Evolutionary conservation across 2,888 invertebrate genomes (phyloP).

Genomic region (Nephrotoma guestfalica): DNA sequence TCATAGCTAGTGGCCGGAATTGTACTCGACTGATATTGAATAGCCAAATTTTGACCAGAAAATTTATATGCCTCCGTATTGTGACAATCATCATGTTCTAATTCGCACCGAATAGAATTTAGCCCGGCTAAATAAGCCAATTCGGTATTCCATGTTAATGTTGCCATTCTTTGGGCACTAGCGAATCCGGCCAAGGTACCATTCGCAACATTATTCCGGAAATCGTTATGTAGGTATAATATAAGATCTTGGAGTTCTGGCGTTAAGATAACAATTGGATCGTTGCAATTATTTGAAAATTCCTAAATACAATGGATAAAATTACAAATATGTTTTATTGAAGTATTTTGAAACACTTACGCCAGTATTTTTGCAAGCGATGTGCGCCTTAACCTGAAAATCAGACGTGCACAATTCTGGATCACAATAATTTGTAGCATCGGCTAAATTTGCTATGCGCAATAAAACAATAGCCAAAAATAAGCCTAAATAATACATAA

Average conservation of each 20-base stretch:
- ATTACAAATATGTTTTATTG: neutral
- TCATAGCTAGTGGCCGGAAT: neutral
- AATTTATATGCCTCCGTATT: neutral
- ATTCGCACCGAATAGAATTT: neutral
- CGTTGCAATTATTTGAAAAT: neutral
- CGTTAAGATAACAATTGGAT: neutral
- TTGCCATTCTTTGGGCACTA: neutral
- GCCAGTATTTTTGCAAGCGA: neutral
- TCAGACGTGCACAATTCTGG: neutral
- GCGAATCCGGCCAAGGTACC: neutral
- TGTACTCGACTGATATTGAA: neutral
- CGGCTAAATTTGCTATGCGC: too few relatives aligned
- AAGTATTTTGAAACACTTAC: neutral
- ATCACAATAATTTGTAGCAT: neutral
- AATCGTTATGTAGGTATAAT: neutral
- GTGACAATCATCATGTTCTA: neutral
- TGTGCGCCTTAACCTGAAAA: neutral
- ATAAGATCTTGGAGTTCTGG: neutral
- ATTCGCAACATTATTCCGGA: neutral
- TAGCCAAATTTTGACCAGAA: conserved; percentile 2
- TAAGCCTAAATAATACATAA: too few relatives aligned
- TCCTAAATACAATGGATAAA: neutral
- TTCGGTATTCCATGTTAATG: neutral
- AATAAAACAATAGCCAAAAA: too few relatives aligned
- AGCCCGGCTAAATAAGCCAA: neutral